These are phyloP conservation scores for Petromus typicus DNA, from an alignment of 2,113 vertebrate species.

Conservation along the genomic window DNA sequence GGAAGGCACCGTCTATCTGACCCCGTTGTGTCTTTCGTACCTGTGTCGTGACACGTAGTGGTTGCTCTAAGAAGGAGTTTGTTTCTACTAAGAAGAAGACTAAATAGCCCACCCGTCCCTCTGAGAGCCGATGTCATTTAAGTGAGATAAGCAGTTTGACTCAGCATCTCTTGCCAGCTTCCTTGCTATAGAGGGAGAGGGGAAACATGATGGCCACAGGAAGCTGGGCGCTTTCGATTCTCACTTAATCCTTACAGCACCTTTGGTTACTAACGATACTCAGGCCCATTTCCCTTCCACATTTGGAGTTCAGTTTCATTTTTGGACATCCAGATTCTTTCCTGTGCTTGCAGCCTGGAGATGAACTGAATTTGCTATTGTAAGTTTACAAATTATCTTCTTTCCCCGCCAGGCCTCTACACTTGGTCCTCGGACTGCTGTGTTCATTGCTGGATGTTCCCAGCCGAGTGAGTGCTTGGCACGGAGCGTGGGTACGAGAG, in stretches of 20 bases:
- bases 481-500: neutral
- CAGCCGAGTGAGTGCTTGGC: neutral
- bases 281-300: neutral
- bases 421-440: neutral
- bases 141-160: neutral
- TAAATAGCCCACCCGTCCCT: neutral
- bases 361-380: neutral
- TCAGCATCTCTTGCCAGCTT: neutral
- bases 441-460: neutral
- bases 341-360: neutral
- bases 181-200: neutral
- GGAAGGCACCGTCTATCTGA: neutral
- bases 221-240: neutral
- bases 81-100: conserved; percentile 8
- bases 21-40: neutral
- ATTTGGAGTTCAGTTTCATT: neutral
- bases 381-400: neutral
- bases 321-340: neutral
- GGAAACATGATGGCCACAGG: neutral
- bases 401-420: neutral
- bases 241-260: neutral
- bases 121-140: neutral
- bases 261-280: neutral
- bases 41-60: neutral
- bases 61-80: neutral